Conservation (phyloP, 2,113 vertebrate genomes). For the Vulpes vulpes region DNA sequence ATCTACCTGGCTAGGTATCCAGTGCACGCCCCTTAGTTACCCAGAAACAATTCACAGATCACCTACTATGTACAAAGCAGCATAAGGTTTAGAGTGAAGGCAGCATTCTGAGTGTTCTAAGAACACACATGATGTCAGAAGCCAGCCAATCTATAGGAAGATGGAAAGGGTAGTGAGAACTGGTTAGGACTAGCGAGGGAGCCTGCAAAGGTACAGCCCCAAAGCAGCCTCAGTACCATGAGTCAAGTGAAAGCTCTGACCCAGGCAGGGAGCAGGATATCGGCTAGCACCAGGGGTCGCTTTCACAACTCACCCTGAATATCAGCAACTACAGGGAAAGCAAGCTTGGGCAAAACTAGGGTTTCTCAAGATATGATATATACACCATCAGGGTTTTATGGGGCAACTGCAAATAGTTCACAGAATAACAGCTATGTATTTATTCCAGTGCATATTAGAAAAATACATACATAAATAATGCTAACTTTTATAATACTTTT, state of each 20-base stretch:
- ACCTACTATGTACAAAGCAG: neutral
- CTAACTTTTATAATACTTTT: neutral
- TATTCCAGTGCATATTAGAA: neutral
- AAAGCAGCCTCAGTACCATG: neutral
- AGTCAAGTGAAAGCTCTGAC: neutral
- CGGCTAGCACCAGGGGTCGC: too few species aligned
- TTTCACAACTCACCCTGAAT: fast-evolving
- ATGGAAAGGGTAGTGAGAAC: neutral
- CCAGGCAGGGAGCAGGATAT: neutral
- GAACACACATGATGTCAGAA: too few species aligned
- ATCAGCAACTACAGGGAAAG: neutral
- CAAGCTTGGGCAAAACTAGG: neutral
- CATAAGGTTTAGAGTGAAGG: neutral
- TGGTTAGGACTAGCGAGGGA: too few species aligned
- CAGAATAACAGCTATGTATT: neutral
- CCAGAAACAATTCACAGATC: neutral
- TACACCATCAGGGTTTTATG: neutral
- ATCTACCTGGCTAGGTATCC: neutral
- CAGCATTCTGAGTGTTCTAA: neutral
- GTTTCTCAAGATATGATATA: neutral
- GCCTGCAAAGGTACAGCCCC: too few species aligned
- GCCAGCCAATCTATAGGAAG: neutral
- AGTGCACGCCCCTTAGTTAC: neutral
- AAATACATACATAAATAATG: neutral
- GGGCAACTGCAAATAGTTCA: neutral